Evolutionary conservation across 2,888 invertebrate genomes (phyloP), one percentile per base, ranked within the genome.

Genomic region (Chrysodeixis includens): DNA sequence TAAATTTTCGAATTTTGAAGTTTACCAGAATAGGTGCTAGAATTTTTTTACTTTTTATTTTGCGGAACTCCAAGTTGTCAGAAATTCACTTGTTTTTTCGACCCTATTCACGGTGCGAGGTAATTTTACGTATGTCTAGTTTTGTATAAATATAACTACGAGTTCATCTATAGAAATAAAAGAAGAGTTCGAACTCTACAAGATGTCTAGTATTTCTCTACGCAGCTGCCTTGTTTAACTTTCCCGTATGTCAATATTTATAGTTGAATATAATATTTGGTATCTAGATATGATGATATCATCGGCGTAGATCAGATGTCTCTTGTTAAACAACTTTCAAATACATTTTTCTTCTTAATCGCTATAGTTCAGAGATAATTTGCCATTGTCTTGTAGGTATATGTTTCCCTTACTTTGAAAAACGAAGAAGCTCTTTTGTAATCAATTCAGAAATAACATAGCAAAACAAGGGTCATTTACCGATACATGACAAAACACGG

Each of bases 241-340:
- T 40, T 40, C 40, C n/a, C 40, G 40, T 7, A 40, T 40, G 40
- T 40, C 40, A 40, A 40, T 40, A 40, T 40, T 40, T 40, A 40
- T 40, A 40, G 40, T 40, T 40, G 40, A 40, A 40, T 40, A n/a
- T 40, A 40, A 40, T 40, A 40, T 40, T 40, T 30, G 59, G 56
- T 75, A 79, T 70, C 78, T 68, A 65, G 77, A 40, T 40, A 71
- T 82, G 83, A 83, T 84, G 83, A 84, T 81, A 83, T 77, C 82
- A 83, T 78, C 20, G 0, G 68, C 55, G 55, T 69, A 74, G 62
- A 69, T 58, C 46, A 52, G 32, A 68, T 55, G 54, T 62, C 51
- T 57, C 40, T 40, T 40, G 40, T 65, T 65, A 63, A 49, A 22
- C 40, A 56, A 35, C 56, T 59, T 30, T 61, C 57, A 74, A 76